Evolutionary conservation across 2,888 invertebrate genomes (phyloP).

Genomic region (Sphaerophoria rueppellii): DNA sequence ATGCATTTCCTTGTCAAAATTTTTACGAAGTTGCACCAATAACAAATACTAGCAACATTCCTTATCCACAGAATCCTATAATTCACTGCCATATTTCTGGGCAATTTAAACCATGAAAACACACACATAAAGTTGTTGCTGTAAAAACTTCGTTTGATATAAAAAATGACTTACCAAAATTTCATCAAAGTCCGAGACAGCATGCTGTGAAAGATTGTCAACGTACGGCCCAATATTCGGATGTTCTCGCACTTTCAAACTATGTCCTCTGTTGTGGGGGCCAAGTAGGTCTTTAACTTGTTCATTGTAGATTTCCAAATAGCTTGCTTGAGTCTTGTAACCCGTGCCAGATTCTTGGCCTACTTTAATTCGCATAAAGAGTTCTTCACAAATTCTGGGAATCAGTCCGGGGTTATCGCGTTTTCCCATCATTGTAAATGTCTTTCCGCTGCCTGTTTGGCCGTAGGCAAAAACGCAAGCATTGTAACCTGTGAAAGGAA

Average conservation of each 20-base stretch:
- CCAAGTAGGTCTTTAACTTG: constrained; percentile 89
- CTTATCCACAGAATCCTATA: no score
- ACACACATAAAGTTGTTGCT: no score
- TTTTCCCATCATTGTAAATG: constrained; percentile 94
- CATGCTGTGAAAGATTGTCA: constrained; percentile 92
- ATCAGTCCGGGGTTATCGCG: constrained; percentile 92
- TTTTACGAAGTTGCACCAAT: no score
- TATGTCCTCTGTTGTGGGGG: constrained; percentile 85
- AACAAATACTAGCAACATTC: no score
- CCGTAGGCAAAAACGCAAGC: constrained; percentile 96
- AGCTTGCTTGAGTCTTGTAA: constrained; percentile 93
- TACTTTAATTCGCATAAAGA: constrained; percentile 91
- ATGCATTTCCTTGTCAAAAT: no score
- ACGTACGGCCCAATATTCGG: constrained; percentile 92
- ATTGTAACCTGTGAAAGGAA: constrained; percentile 85
- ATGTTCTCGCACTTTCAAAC: constrained; percentile 90
- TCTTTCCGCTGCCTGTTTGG: constrained; percentile 95
- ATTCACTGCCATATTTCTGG: no score
- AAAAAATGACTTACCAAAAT: constrained; percentile 86
- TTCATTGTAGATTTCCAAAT: constrained; percentile 93
- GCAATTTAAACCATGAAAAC: no score
- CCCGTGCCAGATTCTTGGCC: constrained; percentile 92
- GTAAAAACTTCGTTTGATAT: no score
- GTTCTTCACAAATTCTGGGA: constrained; percentile 92
- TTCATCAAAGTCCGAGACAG: constrained; percentile 93